phyloP scores from a whole-genome alignment of 2,113 vertebrate genomes.

The Dipodomys stephensi region DNA sequence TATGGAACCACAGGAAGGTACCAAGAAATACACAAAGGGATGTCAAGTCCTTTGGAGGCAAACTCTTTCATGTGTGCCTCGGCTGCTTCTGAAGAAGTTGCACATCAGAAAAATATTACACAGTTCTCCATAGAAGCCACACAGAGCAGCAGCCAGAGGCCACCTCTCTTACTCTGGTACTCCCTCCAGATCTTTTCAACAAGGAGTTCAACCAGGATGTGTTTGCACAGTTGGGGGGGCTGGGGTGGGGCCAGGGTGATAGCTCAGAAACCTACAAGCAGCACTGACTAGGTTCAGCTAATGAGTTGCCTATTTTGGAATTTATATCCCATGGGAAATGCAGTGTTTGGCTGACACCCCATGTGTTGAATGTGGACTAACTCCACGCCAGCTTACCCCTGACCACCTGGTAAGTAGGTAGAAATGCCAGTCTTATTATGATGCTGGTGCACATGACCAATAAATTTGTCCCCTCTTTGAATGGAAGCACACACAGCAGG shows the following conservation, averaged over 20 bases:
- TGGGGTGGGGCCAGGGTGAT: not conserved
- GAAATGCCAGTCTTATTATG: not conserved
- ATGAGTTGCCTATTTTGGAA: not conserved
- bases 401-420: not conserved
- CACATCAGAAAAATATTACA: not conserved
- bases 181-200: not conserved
- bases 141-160: too few species aligned
- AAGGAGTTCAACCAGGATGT: not conserved
- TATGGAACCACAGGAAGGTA: conserved; percentile 51
- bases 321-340: not conserved
- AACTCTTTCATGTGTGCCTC: conserved; percentile 55
- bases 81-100: conserved; percentile 26
- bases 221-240: not conserved
- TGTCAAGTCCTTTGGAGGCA: conserved; percentile 36
- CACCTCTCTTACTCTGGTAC: not conserved
- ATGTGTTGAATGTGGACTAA: not conserved
- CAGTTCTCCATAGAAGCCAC: not conserved
- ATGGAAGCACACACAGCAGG: conserved; percentile 4
- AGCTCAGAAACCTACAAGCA: not conserved
- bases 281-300: not conserved
- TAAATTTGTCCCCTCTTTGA: conserved; percentile 12
- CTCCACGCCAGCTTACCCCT: not conserved
- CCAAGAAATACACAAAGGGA: conserved; percentile 48
- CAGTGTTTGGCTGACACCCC: not conserved
- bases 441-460: not conserved